A percentile compares a stretch with the other conserved stretches of the same genome.
These are phyloP conservation scores for Drosophila serrata DNA, from an alignment of 1,140 invertebrate genomes.

Conservation along the genomic window DNA sequence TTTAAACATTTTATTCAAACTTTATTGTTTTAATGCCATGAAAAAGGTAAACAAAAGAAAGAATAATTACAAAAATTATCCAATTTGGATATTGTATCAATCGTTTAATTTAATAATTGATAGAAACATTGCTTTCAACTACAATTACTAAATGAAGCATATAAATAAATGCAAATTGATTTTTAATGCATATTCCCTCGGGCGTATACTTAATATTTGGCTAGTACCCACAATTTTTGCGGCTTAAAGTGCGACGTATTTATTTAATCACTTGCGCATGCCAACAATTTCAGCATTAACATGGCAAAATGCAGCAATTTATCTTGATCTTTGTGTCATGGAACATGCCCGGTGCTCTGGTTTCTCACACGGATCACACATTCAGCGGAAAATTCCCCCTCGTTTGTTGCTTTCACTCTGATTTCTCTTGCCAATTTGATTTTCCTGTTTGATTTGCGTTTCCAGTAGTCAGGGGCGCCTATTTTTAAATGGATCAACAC, in stretches of 20 bases:
- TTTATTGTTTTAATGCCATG: neutral
- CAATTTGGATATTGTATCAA: neutral
- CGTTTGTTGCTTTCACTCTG: neutral
- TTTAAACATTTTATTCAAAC: too few species aligned
- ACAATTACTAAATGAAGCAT: neutral
- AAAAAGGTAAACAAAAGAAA: neutral
- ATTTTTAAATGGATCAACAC: slow-evolving; percentile 41
- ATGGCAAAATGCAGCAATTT: slow-evolving; percentile 52
- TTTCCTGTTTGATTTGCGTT: slow-evolving; percentile 18
- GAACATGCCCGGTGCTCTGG: slow-evolving; percentile 43
- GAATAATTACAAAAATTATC: neutral
- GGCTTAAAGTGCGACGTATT: slow-evolving; percentile 36
- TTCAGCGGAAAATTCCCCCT: slow-evolving; percentile 25
- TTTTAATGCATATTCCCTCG: neutral
- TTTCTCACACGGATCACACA: slow-evolving; percentile 18
- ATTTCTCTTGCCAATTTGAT: slow-evolving; percentile 16
- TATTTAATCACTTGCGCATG: slow-evolving; percentile 52
- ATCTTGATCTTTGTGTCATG: slow-evolving; percentile 67
- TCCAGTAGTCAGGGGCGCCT: slow-evolving; percentile 47
- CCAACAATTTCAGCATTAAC: slow-evolving; percentile 43
- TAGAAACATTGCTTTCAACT: neutral
- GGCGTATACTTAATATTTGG: slow-evolving; percentile 34
- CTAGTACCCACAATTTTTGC: slow-evolving; percentile 7
- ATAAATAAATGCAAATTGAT: neutral
- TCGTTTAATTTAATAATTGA: neutral